Percentiles rank a stretch among this genome's conserved stretches.
phyloP scores from a whole-genome alignment of 2,113 vertebrate species.

The Amblyopsis rosae region DNA sequence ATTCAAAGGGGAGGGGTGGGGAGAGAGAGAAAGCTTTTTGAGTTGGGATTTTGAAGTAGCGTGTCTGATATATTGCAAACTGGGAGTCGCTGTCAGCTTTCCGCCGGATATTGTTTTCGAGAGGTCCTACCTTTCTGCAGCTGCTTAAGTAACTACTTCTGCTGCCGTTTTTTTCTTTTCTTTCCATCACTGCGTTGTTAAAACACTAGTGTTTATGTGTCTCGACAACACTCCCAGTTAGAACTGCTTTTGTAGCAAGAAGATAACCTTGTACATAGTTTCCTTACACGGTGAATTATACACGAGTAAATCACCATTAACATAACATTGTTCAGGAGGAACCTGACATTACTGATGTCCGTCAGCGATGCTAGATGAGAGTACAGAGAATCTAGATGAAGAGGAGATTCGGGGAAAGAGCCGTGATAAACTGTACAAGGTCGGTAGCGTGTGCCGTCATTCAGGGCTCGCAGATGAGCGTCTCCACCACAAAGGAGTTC shows the following conservation, averaged over 20 bases:
- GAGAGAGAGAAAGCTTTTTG: not conserved
- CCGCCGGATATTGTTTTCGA: not conserved
- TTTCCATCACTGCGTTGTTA: not conserved
- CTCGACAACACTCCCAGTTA: not conserved
- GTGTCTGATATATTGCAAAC: not conserved
- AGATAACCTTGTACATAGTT: not conserved
- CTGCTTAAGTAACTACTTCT: not conserved
- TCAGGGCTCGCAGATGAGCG: slow-evolving; percentile 82
- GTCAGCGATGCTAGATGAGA: not conserved
- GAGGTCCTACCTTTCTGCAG: not conserved
- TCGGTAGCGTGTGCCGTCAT: not conserved
- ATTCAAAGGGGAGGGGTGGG: not conserved
- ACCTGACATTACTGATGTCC: not conserved
- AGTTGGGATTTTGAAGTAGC: not conserved
- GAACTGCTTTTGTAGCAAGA: not conserved
- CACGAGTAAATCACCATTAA: not conserved
- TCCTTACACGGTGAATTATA: not conserved
- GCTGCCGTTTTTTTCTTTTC: not conserved
- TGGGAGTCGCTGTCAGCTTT: not conserved
- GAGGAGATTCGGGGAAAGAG: not conserved
- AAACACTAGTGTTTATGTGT: not conserved
- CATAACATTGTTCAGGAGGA: not conserved
- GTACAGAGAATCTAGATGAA: not conserved
- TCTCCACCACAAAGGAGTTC: slow-evolving; percentile 85
- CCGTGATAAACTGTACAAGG: not conserved